Percentiles rank a stretch among this genome's conserved stretches.
These are phyloP conservation scores for Pelmatolapia mariae DNA, from an alignment of 2,113 vertebrate genomes.

Conservation along the genomic window DNA sequence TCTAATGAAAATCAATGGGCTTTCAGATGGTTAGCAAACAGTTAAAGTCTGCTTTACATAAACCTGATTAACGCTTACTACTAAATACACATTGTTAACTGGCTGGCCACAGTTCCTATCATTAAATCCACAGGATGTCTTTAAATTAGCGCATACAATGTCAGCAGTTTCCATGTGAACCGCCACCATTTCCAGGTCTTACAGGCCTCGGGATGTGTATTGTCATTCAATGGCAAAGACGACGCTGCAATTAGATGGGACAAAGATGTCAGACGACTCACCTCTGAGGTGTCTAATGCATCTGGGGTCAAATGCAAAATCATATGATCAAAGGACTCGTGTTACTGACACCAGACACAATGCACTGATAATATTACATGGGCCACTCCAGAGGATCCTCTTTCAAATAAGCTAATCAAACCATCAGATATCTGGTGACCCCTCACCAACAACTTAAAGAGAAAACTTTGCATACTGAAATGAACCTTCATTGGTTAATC, in stretches of 20 bases:
- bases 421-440: not conserved
- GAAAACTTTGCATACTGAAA: not conserved
- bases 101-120: conserved; percentile 4
- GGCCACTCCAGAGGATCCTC: not conserved
- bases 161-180: conserved; percentile 38
- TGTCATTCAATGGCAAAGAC: conserved; percentile 31
- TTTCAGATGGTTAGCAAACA: conserved; percentile 1
- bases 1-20: conserved; percentile 30
- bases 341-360: conserved; percentile 32
- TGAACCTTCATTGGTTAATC: not conserved
- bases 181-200: conserved; percentile 30
- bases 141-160: conserved; percentile 45
- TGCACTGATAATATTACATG: conserved; percentile 22
- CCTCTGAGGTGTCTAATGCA: not conserved
- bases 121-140: conserved; percentile 55
- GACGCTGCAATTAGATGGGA: conserved; percentile 13
- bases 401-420: conserved; percentile 16
- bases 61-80: conserved; percentile 34
- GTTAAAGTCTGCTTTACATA: conserved; percentile 5
- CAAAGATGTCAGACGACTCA: conserved; percentile 8
- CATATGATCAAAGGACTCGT: conserved; percentile 7
- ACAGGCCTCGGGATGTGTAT: conserved; percentile 42
- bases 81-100: conserved; percentile 29
- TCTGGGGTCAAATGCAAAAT: conserved; percentile 25
- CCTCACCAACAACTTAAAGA: not conserved